phyloP scores from a whole-genome alignment of 1,140 invertebrate species.

The Drosophila yakuba region DNA sequence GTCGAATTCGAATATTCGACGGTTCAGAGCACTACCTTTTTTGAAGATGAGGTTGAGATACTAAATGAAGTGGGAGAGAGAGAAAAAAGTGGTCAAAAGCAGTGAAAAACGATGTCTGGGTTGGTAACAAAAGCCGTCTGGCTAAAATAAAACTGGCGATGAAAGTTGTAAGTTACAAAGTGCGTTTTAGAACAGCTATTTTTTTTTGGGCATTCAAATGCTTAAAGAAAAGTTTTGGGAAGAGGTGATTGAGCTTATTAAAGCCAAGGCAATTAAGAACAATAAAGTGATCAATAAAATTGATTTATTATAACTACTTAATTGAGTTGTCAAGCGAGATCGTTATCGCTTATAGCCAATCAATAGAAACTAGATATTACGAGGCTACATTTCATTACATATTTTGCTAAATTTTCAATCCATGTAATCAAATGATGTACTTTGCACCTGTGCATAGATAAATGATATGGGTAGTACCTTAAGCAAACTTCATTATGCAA shows the following conservation, averaged over 20 bases:
- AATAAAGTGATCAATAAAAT: background rate
- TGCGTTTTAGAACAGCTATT: background rate
- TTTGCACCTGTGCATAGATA: background rate
- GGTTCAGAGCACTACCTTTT: background rate
- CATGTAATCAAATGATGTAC: background rate
- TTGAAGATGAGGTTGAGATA: background rate
- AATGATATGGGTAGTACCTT: background rate
- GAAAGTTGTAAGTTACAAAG: slow-evolving; percentile 11
- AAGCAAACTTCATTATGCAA: slow-evolving; percentile 12
- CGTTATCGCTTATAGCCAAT: background rate
- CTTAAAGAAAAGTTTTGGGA: background rate
- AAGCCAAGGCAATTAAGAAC: background rate
- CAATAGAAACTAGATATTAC: background rate
- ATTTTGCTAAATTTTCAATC: background rate
- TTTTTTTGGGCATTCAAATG: background rate
- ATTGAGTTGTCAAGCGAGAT: slow-evolving; percentile 6
- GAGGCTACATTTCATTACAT: background rate
- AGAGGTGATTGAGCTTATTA: background rate
- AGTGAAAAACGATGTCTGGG: background rate
- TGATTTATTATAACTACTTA: slow-evolving; percentile 3
- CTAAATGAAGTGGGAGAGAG: background rate
- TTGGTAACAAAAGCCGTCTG: background rate
- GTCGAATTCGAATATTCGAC: background rate
- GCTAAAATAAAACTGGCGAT: background rate
- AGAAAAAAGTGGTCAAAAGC: background rate